Conservation (phyloP, 1,140 invertebrate genomes). For the Brachionus sp. region DNA sequence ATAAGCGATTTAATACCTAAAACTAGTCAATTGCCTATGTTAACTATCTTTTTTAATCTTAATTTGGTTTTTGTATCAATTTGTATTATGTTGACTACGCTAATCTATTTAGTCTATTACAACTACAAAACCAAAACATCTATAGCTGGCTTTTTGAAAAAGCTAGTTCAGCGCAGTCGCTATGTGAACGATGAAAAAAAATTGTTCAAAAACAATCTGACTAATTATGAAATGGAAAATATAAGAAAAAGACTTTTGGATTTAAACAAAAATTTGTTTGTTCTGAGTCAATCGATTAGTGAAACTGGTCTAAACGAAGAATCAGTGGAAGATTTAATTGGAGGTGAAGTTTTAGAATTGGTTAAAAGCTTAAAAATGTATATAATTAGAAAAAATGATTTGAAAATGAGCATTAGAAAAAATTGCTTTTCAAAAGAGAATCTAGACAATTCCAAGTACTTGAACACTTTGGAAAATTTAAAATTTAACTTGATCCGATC, state of each 20-base stretch:
- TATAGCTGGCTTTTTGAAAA: background rate
- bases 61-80: background rate
- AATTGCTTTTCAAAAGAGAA: background rate
- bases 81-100: slow-evolving; percentile 18
- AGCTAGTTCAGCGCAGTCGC: background rate
- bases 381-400: background rate
- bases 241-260: background rate
- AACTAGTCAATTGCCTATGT: slow-evolving; percentile 14
- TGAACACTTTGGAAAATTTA: slow-evolving; percentile 18
- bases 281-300: background rate
- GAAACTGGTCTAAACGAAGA: background rate
- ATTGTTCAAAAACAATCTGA: background rate
- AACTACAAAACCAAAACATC: background rate
- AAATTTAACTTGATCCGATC: background rate
- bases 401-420: background rate
- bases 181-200: background rate
- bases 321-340: background rate
- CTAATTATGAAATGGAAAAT: background rate
- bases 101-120: slow-evolving; percentile 29
- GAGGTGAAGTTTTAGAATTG: background rate
- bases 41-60: slow-evolving; percentile 33
- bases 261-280: slow-evolving; percentile 1
- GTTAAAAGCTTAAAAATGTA: background rate
- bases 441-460: background rate
- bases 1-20: slow-evolving; percentile 5